These are phyloP conservation scores for Ditula angustiorana DNA, from an alignment of 2,888 invertebrate species.

Conservation along the genomic window DNA sequence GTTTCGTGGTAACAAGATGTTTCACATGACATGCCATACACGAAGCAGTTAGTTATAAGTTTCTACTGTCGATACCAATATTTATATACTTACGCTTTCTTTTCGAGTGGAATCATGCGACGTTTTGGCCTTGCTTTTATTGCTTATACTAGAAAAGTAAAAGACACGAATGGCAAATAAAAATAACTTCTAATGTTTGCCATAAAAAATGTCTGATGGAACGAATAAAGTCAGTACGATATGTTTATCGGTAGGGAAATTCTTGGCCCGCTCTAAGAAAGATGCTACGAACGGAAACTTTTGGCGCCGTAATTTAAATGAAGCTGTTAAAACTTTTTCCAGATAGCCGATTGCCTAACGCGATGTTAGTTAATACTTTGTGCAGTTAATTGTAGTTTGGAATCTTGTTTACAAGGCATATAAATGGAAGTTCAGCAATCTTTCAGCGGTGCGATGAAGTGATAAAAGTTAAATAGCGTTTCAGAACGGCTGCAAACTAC, in stretches of 20 bases:
- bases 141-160: slow-evolving; percentile 36
- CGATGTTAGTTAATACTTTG: slow-evolving; percentile 16
- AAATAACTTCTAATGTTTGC: slow-evolving; percentile 18
- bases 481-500: slow-evolving; percentile 57
- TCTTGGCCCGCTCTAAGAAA: neutral
- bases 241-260: neutral
- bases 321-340: neutral
- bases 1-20: slow-evolving; percentile 2
- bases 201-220: slow-evolving; percentile 25
- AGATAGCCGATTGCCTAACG: neutral
- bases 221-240: slow-evolving; percentile 13
- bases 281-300: neutral
- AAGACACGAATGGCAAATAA: slow-evolving; percentile 35
- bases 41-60: neutral
- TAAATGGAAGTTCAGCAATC: slow-evolving; percentile 45
- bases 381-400: slow-evolving; percentile 18
- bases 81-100: slow-evolving; percentile 16
- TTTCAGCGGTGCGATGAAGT: slow-evolving; percentile 56
- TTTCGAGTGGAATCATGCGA: slow-evolving; percentile 33
- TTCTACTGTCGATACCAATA: slow-evolving; percentile 15
- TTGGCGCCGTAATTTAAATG: neutral
- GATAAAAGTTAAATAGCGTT: slow-evolving; percentile 71
- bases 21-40: slow-evolving; percentile 28
- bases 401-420: slow-evolving; percentile 16
- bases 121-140: slow-evolving; percentile 32